Evolutionary conservation across 2,113 vertebrate genomes (phyloP), one percentile per base, ranked within the genome.

Genomic region (Hemicordylus capensis): DNA sequence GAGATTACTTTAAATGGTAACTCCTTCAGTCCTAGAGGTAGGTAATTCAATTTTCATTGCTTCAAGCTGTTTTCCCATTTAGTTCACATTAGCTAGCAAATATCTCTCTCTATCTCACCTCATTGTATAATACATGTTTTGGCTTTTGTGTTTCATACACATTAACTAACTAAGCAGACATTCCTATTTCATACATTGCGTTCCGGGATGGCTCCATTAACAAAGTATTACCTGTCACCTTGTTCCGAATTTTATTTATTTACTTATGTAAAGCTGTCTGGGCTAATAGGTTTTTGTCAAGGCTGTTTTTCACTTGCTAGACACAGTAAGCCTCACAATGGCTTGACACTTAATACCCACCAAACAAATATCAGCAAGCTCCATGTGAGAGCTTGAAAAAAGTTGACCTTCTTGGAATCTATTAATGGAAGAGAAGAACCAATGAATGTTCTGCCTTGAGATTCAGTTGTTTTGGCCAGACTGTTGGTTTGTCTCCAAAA

Each of bases 61-160:
- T 66, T 76, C 59, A 42, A 28, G 31, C 31, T 84, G 6, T 31
- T 76, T 85, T 64, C 76, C 61, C 42, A 82, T 76, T 84, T 76
- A 73, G 76, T 51, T 48, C 85, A 54, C 73, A 93, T 89, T 85
- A 85, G 34, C 86, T 90, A 84, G 75, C 69, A 61, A 54, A 4
- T 6, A 4, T 39, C n/a, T 44, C 8, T 4, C 14, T 39, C 28
- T 39, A 12, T 69, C 46, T 56, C 37, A 10, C 48, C 76, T n/a
- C 56, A 44, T 83, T 80, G 34, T 39, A 31, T 80, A 44, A 91
- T 2, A 39, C 83, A n/a, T 34, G 74, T 42, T 86, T 66, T 74
- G 54, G 17, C 6, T 89, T 85, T 59, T 84, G 82, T 83, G 77
- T 67, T 91, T 54, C 81, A 3, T 44, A 56, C 79, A 31, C 63